Evolutionary conservation across 2,797 vertebrate genomes (phyloP).

Genomic region (Urocyon cinereoargenteus): DNA sequence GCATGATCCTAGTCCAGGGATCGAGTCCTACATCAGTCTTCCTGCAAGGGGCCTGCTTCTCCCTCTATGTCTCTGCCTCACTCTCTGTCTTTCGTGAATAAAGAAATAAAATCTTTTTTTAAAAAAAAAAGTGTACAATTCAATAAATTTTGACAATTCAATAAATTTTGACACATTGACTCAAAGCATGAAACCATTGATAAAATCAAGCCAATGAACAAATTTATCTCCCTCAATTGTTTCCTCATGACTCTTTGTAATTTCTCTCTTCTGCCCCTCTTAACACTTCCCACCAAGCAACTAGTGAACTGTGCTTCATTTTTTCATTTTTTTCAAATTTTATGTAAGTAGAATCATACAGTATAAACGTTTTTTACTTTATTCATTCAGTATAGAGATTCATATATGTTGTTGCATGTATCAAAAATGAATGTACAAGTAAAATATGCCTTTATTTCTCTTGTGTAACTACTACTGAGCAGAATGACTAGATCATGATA

Average conservation of each 20-base stretch:
- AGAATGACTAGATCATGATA: neutral
- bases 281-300: neutral
- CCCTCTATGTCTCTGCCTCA: no score
- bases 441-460: neutral
- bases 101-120: no score
- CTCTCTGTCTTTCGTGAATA: no score
- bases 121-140: neutral
- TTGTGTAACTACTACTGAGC: neutral
- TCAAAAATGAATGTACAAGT: neutral
- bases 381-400: neutral
- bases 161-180: neutral
- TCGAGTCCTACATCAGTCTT: no score
- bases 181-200: neutral
- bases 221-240: neutral
- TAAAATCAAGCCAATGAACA: neutral
- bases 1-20: no score
- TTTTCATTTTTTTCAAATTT: slow-evolving; percentile 7
- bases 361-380: neutral
- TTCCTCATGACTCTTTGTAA: neutral
- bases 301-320: neutral
- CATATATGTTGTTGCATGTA: neutral
- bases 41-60: no score
- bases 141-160: neutral
- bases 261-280: neutral
- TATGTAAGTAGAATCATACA: neutral